These are phyloP conservation scores for Aldrovandia affinis DNA, from an alignment of 2,797 vertebrate genomes.

Conservation along the genomic window DNA sequence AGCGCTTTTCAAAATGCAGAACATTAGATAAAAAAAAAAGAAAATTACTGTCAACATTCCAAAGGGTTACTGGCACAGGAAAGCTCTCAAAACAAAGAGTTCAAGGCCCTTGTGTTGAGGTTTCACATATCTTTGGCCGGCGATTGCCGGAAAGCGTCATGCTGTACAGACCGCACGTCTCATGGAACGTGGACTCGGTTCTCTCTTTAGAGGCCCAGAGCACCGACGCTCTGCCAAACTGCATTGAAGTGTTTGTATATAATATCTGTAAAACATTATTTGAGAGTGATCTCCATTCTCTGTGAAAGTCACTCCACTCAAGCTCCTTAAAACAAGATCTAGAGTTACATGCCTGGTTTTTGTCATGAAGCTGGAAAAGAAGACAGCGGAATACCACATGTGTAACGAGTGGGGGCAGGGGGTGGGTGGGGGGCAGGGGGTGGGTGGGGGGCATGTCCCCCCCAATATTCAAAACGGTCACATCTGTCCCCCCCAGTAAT, in stretches of 20 bases:
- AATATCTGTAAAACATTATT: not conserved
- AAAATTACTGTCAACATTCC: slow-evolving; percentile 39
- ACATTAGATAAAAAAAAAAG: slow-evolving; percentile 10
- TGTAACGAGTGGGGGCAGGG: too few relatives aligned
- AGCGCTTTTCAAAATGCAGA: slow-evolving; percentile 29
- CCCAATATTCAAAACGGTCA: too few relatives aligned
- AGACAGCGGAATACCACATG: too few relatives aligned
- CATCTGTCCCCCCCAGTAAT: too few relatives aligned
- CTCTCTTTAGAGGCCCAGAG: not conserved
- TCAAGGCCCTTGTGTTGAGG: slow-evolving; percentile 39
- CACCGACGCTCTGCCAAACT: not conserved
- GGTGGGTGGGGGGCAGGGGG: too few relatives aligned
- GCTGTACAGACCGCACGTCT: slow-evolving; percentile 50
- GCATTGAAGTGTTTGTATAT: not conserved
- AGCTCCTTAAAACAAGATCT: not conserved
- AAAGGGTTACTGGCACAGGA: slow-evolving; percentile 36
- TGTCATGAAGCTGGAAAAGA: too few relatives aligned
- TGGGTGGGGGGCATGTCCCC: too few relatives aligned
- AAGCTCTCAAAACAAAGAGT: slow-evolving; percentile 33
- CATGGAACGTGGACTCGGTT: slow-evolving; percentile 39
- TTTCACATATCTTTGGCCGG: slow-evolving; percentile 55
- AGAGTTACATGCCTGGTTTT: too few relatives aligned
- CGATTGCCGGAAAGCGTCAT: slow-evolving; percentile 37
- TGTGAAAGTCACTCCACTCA: not conserved
- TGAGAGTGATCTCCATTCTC: not conserved